Base-by-base conservation (phyloP, 2,113 vertebrate species). In the Solea senegalensis region DNA sequence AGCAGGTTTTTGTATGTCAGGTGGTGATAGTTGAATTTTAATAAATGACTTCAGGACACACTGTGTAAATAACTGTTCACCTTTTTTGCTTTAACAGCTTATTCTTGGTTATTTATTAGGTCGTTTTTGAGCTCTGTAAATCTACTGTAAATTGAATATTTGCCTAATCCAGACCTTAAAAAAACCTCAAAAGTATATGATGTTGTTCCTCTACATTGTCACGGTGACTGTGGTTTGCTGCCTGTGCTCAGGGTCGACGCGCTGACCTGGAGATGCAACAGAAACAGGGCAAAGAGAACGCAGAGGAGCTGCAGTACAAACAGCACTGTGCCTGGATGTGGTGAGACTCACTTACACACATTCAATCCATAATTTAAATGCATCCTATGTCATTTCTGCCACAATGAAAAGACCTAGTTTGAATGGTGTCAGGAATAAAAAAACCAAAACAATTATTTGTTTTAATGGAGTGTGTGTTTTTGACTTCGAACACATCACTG, bases 241-340 rank as follows among this genome's bases (percentile, higher is more conserved):
- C 84, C n/a, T 80, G 54, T 70, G 54, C 83, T 26, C 84, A 99
- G 98, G 97, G 96, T 15, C 95, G 95, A 63, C 94, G 94, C 39
- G 96, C 94, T 16, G 97, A 99, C 74, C 76, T 99, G 89, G 96
- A 98, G 71, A 91, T 98, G 93, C 94, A 96, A 60, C 90, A 96
- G 83, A 97, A 95, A 75, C 95, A 94, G 49, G 94, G 94, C 63
- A 97, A 95, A 86, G 96, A 93, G 26, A 90, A 91, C 69, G 90
- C 92, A 3, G 92, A 96, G 84, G 95, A 97, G 65, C 92, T 98
- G 40, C 96, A 97, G 59, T 93, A 95, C 88, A 94, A 96, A 44
- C 95, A 95, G 1, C 93, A 91, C 86, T 95, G 94, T 59, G 94
- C 96, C 81, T 98, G 98, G 97, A 91, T 99, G 27, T 99, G 98